phyloP scores from a whole-genome alignment of 2,113 vertebrate genomes.

The Arenaria interpres region DNA sequence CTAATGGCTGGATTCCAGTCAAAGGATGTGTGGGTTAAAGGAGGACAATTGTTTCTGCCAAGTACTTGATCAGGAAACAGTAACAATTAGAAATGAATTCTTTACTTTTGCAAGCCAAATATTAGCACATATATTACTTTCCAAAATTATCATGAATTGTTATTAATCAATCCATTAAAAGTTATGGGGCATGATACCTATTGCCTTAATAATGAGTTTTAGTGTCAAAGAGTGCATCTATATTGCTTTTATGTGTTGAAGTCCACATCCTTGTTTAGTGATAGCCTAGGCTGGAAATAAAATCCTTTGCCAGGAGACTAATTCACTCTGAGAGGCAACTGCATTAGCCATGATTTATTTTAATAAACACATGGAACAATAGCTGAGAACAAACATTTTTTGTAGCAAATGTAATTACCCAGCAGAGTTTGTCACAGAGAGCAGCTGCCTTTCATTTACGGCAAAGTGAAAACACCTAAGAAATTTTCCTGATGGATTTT shows the following conservation, averaged over 20 bases:
- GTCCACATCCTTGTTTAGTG: background rate
- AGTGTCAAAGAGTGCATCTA: background rate
- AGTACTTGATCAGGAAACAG: background rate
- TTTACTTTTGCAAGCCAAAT: background rate
- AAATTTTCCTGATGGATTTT: background rate
- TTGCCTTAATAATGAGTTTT: slow-evolving; percentile 17
- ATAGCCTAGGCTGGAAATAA: background rate
- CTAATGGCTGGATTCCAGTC: background rate
- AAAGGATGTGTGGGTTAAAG: background rate
- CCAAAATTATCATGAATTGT: slow-evolving; percentile 14
- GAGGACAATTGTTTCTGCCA: background rate
- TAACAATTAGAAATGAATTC: background rate
- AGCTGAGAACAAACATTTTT: slow-evolving; percentile 11
- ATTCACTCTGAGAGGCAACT: background rate
- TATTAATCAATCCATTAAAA: slow-evolving; percentile 49
- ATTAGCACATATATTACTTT: background rate
- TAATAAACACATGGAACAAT: slow-evolving; percentile 24
- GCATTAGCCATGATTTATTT: slow-evolving; percentile 46
- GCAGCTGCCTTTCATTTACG: background rate
- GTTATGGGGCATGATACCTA: slow-evolving; percentile 11
- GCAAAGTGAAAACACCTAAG: background rate
- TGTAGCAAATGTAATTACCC: slow-evolving; percentile 4
- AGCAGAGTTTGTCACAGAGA: background rate
- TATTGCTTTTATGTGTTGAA: background rate
- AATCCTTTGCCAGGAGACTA: background rate